Conservation (phyloP, 2,888 invertebrate genomes). For the Xestia xanthographa region DNA sequence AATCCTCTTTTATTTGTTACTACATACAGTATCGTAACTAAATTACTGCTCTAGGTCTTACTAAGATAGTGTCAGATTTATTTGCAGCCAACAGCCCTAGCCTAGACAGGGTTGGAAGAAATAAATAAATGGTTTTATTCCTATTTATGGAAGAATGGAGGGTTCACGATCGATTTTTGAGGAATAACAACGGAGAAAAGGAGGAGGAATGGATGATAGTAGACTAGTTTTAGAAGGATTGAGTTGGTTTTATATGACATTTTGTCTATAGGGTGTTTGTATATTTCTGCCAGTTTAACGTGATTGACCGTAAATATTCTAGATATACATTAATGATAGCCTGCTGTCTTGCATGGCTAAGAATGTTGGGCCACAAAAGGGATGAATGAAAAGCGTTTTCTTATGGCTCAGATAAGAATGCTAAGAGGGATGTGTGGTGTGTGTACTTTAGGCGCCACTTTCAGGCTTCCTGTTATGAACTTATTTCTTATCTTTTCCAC, state of each 20-base stretch:
- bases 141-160: constrained; percentile 40
- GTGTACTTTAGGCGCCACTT: too few species aligned
- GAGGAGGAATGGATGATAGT: too few species aligned
- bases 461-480: too few species aligned
- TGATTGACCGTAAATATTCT: not conserved
- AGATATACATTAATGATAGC: too few species aligned
- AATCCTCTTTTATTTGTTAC: constrained; percentile 36
- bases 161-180: constrained; percentile 19
- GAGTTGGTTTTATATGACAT: not conserved
- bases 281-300: not conserved
- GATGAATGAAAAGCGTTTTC: too few species aligned
- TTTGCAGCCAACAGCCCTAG: constrained; percentile 25
- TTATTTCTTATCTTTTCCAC: too few species aligned
- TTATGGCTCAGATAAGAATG: too few species aligned
- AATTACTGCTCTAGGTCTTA: constrained; percentile 45
- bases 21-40: constrained; percentile 41
- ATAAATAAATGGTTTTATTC: constrained; percentile 44
- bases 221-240: not conserved
- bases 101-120: constrained; percentile 2
- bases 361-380: too few species aligned
- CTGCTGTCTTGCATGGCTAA: too few species aligned
- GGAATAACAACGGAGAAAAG: not conserved
- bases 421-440: too few species aligned
- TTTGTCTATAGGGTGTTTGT: too few species aligned
- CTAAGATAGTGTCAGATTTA: constrained; percentile 52